These are phyloP conservation scores for Raja brachyura DNA, from an alignment of 2,113 vertebrate species.

Conservation along the genomic window DNA sequence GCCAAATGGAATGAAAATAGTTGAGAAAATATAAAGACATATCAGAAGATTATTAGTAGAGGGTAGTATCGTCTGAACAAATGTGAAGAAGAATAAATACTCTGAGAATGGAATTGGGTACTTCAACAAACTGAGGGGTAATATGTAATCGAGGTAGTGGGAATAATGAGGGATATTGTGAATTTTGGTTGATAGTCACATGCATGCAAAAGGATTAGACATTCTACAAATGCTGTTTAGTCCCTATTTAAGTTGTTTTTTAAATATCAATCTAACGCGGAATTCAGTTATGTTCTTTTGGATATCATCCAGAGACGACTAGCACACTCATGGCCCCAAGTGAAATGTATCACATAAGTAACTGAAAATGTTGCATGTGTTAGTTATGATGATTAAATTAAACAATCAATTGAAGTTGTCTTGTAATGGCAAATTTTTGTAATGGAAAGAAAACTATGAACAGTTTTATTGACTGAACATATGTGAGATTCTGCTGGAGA, in stretches of 20 bases:
- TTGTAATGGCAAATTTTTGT: background rate
- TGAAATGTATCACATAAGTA: background rate
- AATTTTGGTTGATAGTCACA: background rate
- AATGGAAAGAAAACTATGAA: background rate
- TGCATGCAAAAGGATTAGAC: background rate
- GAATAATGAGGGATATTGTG: background rate
- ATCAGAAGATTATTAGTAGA: no score
- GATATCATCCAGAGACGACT: background rate
- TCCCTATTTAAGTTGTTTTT: background rate
- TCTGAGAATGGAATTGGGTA: no score
- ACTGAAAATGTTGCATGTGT: background rate
- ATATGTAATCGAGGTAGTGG: no score
- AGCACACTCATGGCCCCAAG: background rate
- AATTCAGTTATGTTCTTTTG: background rate
- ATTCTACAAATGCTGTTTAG: background rate
- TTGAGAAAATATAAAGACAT: no score
- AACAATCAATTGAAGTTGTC: background rate
- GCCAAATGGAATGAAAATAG: no score
- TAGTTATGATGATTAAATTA: constrained; percentile 1
- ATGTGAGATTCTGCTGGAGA: background rate
- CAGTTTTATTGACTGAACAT: constrained; percentile 33
- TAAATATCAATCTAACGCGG: background rate
- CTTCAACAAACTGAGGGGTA: no score
- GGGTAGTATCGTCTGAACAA: no score
- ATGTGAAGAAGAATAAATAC: no score